Percentiles rank a stretch among this genome's conserved stretches.
Conservation (phyloP, 1,140 invertebrate genomes). For the Branchinecta lindahli region DNA sequence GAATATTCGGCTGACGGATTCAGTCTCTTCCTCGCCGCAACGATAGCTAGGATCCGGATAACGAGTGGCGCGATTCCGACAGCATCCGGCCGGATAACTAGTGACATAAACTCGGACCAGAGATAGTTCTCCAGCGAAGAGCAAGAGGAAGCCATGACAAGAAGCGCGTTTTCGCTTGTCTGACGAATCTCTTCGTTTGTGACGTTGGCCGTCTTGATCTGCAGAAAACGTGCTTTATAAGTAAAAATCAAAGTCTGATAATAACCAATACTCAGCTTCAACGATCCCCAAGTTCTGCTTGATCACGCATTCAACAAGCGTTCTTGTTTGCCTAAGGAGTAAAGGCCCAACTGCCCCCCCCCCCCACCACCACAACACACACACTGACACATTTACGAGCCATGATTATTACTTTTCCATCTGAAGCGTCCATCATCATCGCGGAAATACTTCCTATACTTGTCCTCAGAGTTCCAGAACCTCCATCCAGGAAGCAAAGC, state of each 20-base stretch:
- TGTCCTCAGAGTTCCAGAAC: neutral
- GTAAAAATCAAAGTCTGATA: no score
- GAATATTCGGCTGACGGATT: neutral
- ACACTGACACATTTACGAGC: no score
- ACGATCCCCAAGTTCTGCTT: no score
- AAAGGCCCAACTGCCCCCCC: no score
- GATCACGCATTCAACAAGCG: no score
- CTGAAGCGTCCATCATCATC: neutral
- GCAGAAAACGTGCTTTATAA: neutral
- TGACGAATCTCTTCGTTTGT: neutral
- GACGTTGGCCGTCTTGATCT: neutral
- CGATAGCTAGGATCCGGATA: neutral
- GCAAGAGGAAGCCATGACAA: slow-evolving; percentile 2
- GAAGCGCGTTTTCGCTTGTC: neutral
- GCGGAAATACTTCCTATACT: neutral
- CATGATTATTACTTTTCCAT: neutral
- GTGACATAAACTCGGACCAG: slow-evolving; percentile 1
- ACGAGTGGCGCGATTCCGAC: neutral
- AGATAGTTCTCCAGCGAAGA: neutral
- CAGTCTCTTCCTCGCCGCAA: neutral
- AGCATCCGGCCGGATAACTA: neutral
- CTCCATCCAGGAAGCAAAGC: neutral
- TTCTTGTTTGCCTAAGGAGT: no score
- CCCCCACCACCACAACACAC: no score
- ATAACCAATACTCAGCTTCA: no score